Conservation (phyloP, 2,888 invertebrate species). For the Drosophila subsilvestris region DNA sequence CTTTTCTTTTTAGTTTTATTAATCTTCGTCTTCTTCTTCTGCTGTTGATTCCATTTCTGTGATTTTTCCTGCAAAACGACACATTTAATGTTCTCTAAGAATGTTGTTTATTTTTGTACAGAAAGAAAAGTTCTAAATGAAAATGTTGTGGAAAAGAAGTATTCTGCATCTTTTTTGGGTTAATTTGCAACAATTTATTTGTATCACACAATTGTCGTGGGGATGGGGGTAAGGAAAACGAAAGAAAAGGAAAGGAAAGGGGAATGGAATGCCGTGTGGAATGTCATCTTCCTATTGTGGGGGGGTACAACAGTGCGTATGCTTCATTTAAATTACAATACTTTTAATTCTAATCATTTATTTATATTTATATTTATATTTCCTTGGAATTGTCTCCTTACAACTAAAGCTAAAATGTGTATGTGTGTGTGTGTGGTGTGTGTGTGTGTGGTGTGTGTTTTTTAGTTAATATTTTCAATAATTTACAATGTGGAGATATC, state of each 20-base stretch:
- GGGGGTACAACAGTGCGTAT: slow-evolving; percentile 73
- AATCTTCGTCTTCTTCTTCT: background rate
- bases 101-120: slow-evolving; percentile 56
- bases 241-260: slow-evolving; percentile 2
- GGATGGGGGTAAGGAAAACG: slow-evolving; percentile 36
- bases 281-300: slow-evolving; percentile 52
- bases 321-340: slow-evolving; percentile 66
- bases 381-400: slow-evolving; percentile 47
- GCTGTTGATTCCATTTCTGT: background rate
- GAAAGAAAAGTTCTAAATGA: slow-evolving; percentile 43
- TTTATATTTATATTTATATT: slow-evolving; percentile 44
- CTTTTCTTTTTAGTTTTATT: slow-evolving; percentile 20
- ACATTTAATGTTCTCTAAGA: slow-evolving; percentile 34
- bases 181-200: slow-evolving; percentile 67
- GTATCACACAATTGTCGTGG: slow-evolving; percentile 74
- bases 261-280: slow-evolving; percentile 48
- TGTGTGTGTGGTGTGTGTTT: slow-evolving; percentile 11
- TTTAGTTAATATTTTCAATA: slow-evolving; percentile 69
- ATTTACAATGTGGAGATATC: slow-evolving; percentile 84
- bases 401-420: slow-evolving; percentile 76
- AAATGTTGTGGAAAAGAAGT: slow-evolving; percentile 45
- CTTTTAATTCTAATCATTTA: slow-evolving; percentile 54
- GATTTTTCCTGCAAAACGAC: slow-evolving; percentile 7
- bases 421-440: slow-evolving; percentile 20
- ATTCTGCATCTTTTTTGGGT: slow-evolving; percentile 42